phyloP scores from a whole-genome alignment of 2,113 vertebrate genomes.

The Chascanopsetta lugubris region DNA sequence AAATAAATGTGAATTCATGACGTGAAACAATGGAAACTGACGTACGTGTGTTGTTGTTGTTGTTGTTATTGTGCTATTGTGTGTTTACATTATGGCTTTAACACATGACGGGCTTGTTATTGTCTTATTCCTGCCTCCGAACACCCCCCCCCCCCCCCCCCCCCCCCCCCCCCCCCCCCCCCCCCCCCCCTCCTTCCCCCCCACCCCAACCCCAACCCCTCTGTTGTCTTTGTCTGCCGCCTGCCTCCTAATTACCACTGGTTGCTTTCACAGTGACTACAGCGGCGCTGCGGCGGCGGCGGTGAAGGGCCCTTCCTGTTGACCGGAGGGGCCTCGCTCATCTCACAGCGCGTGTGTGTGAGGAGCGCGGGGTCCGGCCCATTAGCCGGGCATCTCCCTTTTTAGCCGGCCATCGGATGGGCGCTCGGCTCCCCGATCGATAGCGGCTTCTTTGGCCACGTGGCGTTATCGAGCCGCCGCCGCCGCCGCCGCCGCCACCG shows the following conservation, averaged over 20 bases:
- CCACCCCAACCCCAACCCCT: too few relatives aligned
- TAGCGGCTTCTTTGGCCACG: conserved; percentile 57
- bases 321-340: conserved; percentile 41
- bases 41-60: background rate
- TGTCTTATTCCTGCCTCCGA: conserved; percentile 3
- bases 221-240: conserved; percentile 55
- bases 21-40: background rate
- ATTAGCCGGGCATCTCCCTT: conserved; percentile 52
- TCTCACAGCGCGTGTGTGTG: conserved; percentile 58
- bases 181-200: conserved; percentile 14
- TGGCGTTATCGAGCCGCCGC: conserved; percentile 40
- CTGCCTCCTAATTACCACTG: conserved; percentile 37
- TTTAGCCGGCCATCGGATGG: conserved; percentile 45
- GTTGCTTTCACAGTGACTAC: conserved; percentile 51
- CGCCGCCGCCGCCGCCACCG: conserved; percentile 34
- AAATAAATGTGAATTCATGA: background rate
- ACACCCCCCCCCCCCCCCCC: conserved; percentile 7
- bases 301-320: conserved; percentile 67
- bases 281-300: conserved; percentile 4
- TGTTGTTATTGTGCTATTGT: background rate
- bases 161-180: conserved; percentile 6
- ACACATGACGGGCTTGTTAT: conserved; percentile 31
- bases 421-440: conserved; percentile 54
- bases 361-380: conserved; percentile 21
- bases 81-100: conserved; percentile 20